Conservation (phyloP, 2,888 invertebrate species). For the Leptinotarsa rubiginosa region DNA sequence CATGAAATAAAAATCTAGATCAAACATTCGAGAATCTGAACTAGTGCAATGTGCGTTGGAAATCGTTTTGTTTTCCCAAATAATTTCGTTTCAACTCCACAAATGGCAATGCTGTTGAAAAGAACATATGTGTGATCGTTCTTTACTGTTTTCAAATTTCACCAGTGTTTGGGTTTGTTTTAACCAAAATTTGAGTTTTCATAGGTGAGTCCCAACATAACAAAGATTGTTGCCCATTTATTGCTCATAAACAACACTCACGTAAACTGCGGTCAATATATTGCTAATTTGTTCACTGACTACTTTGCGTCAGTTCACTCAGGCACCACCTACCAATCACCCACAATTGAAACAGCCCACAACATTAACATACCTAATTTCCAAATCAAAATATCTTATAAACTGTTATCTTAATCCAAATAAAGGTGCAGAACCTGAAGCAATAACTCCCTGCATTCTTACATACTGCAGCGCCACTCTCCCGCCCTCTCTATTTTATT, state of each 20-base stretch:
- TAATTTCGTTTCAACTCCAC: too few species aligned
- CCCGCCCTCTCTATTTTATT: constrained; percentile 6
- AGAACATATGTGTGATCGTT: too few species aligned
- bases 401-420: background rate
- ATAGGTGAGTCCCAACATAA: too few species aligned
- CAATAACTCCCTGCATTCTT: constrained; percentile 3
- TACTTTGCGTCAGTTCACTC: background rate
- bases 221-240: too few species aligned
- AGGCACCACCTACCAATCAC: background rate
- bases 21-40: too few species aligned
- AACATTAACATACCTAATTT: background rate
- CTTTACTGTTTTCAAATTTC: too few species aligned
- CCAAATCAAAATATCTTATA: background rate
- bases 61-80: too few species aligned
- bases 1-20: too few species aligned
- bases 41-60: too few species aligned
- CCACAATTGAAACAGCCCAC: background rate
- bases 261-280: background rate
- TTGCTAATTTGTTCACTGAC: background rate
- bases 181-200: too few species aligned
- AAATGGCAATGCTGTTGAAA: too few species aligned
- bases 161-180: too few species aligned
- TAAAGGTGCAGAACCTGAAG: constrained; percentile 3
- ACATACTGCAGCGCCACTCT: constrained; percentile 8
- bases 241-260: background rate